These are phyloP conservation scores for Batillaria attramentaria DNA, from an alignment of 1,140 invertebrate genomes.

Conservation along the genomic window DNA sequence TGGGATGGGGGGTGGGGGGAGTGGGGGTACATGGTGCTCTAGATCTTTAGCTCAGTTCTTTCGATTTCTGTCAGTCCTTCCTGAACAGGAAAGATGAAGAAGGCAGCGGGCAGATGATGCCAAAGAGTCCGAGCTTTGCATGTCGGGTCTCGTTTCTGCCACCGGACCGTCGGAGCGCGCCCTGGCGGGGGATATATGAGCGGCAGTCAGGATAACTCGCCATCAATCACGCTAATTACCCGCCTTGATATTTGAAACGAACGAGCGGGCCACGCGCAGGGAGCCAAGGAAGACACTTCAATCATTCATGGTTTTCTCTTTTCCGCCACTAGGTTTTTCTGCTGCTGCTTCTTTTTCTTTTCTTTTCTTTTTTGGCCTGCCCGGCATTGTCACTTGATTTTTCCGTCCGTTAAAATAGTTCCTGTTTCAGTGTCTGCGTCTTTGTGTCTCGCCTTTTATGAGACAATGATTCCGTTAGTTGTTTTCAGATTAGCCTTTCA, in stretches of 20 bases:
- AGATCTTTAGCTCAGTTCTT: too few relatives aligned
- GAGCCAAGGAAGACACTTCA: background rate
- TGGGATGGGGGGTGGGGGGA: too few relatives aligned
- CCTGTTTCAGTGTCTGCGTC: background rate
- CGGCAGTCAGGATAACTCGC: background rate
- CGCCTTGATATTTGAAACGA: background rate
- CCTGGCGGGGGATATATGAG: background rate
- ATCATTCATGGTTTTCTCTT: background rate
- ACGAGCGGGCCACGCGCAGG: background rate
- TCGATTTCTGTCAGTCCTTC: too few relatives aligned
- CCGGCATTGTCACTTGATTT: background rate
- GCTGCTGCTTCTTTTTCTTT: too few relatives aligned
- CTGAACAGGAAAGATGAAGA: too few relatives aligned
- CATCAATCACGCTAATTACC: constrained; percentile 7
- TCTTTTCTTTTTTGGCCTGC: too few relatives aligned
- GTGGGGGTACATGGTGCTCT: too few relatives aligned
- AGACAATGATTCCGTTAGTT: too few relatives aligned
- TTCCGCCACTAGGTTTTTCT: too few relatives aligned
- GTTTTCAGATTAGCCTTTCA: too few relatives aligned
- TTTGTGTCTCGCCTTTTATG: background rate
- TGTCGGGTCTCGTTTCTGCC: background rate
- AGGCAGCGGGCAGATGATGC: too few relatives aligned
- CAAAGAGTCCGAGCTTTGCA: too few relatives aligned
- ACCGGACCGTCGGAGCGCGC: background rate
- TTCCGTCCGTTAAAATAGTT: background rate